Percentiles rank a stretch among this genome's conserved stretches.
Conservation (phyloP, 1,140 invertebrate species). For the Drosophila kikkawai region DNA sequence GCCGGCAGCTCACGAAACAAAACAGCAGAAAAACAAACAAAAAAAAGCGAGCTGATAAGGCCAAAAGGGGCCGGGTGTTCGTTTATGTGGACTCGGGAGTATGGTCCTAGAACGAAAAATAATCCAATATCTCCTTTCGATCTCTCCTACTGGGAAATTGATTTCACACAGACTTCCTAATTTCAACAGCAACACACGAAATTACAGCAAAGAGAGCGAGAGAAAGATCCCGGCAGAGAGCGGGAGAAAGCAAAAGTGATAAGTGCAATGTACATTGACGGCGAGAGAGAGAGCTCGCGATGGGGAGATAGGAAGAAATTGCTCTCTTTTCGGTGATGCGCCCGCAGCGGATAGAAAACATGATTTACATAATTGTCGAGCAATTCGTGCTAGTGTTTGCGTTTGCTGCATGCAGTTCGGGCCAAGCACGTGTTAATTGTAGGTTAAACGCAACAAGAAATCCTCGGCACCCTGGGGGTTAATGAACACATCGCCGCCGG, state of each 20-base stretch:
- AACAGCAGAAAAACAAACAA: conserved; percentile 63
- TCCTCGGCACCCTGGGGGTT: conserved; percentile 57
- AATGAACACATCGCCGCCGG: conserved; percentile 63
- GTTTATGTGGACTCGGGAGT: conserved; percentile 18
- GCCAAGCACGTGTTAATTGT: conserved; percentile 80
- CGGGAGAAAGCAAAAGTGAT: conserved; percentile 33
- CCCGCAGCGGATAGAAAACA: conserved; percentile 58
- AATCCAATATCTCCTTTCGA: conserved; percentile 21
- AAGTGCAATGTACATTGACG: conserved; percentile 33
- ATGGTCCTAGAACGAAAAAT: conserved; percentile 16
- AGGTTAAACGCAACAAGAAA: conserved; percentile 74
- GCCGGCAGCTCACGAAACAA: conserved; percentile 45
- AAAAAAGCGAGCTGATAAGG: conserved; percentile 55
- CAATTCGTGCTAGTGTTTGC: conserved; percentile 22
- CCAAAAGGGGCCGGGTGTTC: conserved; percentile 19
- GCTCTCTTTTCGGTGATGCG: conserved; percentile 21
- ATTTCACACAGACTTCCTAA: conserved; percentile 48
- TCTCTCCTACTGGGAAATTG: conserved; percentile 4
- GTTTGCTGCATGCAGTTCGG: conserved; percentile 56
- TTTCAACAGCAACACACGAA: conserved; percentile 45
- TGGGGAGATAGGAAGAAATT: conserved; percentile 6
- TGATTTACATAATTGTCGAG: conserved; percentile 75
- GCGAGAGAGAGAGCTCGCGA: conserved; percentile 21
- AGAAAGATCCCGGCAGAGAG: conserved; percentile 15
- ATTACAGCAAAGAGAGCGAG: conserved; percentile 43